A percentile compares a stretch with the other conserved stretches of the same genome.
phyloP scores from a whole-genome alignment of 1,140 invertebrate species.

The Caenorhabditis brenneri region DNA sequence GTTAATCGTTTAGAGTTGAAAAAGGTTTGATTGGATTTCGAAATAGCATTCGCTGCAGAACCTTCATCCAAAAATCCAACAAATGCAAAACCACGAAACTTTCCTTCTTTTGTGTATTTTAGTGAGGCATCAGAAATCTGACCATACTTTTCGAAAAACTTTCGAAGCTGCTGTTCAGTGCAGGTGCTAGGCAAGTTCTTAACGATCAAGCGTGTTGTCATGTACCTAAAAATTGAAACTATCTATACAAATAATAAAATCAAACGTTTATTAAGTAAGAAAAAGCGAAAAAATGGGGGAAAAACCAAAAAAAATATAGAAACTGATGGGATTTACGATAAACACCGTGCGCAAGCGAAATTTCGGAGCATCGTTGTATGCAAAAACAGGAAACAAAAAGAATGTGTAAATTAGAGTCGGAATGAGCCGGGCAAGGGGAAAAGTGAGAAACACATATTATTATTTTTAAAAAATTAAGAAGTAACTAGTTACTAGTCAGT shows the following conservation, averaged over 20 bases:
- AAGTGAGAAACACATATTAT: too few relatives aligned
- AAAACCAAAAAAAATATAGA: neutral
- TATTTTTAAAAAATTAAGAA: too few relatives aligned
- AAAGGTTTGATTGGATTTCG: constrained; percentile 83
- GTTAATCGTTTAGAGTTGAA: constrained; percentile 82
- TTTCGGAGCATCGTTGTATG: neutral
- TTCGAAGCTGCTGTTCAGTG: constrained; percentile 54
- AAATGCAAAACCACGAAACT: constrained; percentile 89
- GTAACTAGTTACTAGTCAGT: too few relatives aligned
- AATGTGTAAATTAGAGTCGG: too few relatives aligned
- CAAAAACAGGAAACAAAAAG: too few relatives aligned
- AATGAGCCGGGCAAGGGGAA: too few relatives aligned
- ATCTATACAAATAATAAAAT: too few relatives aligned
- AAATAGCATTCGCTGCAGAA: constrained; percentile 79
- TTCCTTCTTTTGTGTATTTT: constrained; percentile 87
- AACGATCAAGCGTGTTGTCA: constrained; percentile 55
- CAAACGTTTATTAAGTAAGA: neutral
- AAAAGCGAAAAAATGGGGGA: neutral
- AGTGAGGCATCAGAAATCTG: constrained; percentile 83
- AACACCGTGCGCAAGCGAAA: neutral
- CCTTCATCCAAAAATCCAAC: constrained; percentile 84
- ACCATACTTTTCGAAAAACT: constrained; percentile 54
- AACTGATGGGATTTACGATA: neutral
- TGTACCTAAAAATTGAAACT: neutral
- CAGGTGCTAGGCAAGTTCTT: constrained; percentile 54